Conservation (phyloP, 2,888 invertebrate species). For the Sclerodermus sp. region DNA sequence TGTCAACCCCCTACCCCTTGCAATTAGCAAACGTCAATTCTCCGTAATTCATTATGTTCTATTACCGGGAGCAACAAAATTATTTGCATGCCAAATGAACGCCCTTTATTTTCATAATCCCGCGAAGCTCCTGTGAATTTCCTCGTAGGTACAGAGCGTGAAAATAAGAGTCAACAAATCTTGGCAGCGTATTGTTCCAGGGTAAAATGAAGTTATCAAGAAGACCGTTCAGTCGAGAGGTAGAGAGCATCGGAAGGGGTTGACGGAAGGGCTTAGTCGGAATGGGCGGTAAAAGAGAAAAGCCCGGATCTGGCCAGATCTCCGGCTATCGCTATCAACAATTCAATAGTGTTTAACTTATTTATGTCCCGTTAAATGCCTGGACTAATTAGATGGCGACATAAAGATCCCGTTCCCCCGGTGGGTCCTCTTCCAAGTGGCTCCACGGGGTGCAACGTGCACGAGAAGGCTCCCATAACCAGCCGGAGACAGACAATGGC, state of each 20-base stretch:
- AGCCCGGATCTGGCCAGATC: constrained; percentile 15
- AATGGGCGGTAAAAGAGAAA: constrained; percentile 9
- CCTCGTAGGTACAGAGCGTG: too few species aligned
- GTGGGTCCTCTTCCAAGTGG: constrained; percentile 30
- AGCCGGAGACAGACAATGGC: constrained; percentile 49
- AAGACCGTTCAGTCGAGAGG: constrained; percentile 14
- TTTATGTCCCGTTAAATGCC: constrained; percentile 49
- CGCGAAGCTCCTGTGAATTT: too few species aligned
- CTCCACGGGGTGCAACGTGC: constrained; percentile 28
- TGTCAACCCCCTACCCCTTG: constrained; percentile 3
- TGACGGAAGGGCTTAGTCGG: constrained; percentile 20
- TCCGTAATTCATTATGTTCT: too few species aligned
- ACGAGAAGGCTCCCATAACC: constrained; percentile 44
- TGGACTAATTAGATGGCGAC: constrained; percentile 50
- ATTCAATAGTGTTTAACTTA: constrained; percentile 48
- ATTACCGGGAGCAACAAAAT: not conserved
- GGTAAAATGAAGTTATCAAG: too few species aligned
- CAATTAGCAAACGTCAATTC: constrained; percentile 11
- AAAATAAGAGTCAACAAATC: too few species aligned
- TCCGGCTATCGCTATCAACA: constrained; percentile 39
- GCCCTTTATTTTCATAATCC: too few species aligned
- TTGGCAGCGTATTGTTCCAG: too few species aligned
- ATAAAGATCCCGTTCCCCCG: constrained; percentile 40
- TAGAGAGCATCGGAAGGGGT: constrained; percentile 2
- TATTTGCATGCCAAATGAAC: constrained; percentile 6